Evolutionary conservation across 1,140 invertebrate genomes (phyloP).

Genomic region (Cyclargus thomasi): DNA sequence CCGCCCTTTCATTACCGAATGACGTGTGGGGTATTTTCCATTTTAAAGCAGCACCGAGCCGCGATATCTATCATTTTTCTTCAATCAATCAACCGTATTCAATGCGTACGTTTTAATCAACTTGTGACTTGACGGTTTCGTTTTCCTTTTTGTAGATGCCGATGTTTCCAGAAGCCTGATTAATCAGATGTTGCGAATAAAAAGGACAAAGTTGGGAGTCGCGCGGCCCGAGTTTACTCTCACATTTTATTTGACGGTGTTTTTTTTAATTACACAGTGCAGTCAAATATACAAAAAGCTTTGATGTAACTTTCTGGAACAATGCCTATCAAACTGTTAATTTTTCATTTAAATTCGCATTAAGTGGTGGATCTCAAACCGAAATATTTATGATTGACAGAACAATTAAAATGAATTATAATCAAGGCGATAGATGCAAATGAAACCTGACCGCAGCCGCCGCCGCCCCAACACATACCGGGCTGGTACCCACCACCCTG

Average conservation of each 20-base stretch:
- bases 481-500: not conserved
- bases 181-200: not conserved
- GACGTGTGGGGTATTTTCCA: slow-evolving; percentile 18
- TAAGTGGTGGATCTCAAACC: not conserved
- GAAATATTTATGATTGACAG: not conserved
- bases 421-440: slow-evolving; percentile 14
- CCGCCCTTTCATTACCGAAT: slow-evolving; percentile 25
- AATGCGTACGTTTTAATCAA: slow-evolving; percentile 27
- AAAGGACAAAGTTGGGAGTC: not conserved
- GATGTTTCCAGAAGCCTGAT: not conserved
- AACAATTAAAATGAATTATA: slow-evolving; percentile 11
- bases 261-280: too few relatives aligned
- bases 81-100: slow-evolving; percentile 27
- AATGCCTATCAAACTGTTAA: not conserved
- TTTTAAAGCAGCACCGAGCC: slow-evolving; percentile 23
- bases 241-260: too few relatives aligned
- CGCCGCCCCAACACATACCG: not conserved
- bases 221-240: too few relatives aligned
- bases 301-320: too few relatives aligned
- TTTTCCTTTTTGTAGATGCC: not conserved
- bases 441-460: slow-evolving; percentile 17
- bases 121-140: slow-evolving; percentile 21
- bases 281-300: too few relatives aligned
- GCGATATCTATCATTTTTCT: slow-evolving; percentile 23
- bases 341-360: not conserved